A percentile compares a stretch with the other conserved stretches of the same genome.
These are phyloP conservation scores for Drosophila koepferae DNA, from an alignment of 2,888 invertebrate genomes.

Conservation along the genomic window DNA sequence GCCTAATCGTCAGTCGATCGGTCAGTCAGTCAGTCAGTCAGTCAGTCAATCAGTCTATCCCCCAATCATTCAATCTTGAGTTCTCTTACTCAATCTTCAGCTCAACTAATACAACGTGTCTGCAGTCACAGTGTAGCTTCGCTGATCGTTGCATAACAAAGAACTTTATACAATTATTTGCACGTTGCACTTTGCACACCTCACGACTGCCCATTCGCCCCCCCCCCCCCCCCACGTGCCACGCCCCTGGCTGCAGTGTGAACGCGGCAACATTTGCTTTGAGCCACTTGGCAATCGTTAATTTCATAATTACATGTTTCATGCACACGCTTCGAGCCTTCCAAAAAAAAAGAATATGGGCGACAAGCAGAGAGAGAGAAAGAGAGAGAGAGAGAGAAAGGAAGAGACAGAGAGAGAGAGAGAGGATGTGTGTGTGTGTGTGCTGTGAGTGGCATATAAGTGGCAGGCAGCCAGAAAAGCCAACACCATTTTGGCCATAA, in stretches of 20 bases:
- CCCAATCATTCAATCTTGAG: neutral
- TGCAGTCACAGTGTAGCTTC: neutral
- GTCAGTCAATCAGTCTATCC: neutral
- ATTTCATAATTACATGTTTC: slow-evolving; percentile 84
- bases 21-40: neutral
- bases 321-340: slow-evolving; percentile 67
- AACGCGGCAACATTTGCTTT: slow-evolving; percentile 55
- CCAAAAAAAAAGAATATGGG: slow-evolving; percentile 50
- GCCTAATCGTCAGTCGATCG: neutral
- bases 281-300: slow-evolving; percentile 83
- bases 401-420: too few relatives aligned
- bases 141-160: neutral
- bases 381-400: too few relatives aligned
- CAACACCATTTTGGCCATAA: slow-evolving; percentile 82
- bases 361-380: slow-evolving; percentile 21
- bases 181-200: neutral
- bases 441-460: slow-evolving; percentile 77
- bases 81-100: neutral
- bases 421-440: slow-evolving; percentile 19
- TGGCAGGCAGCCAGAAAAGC: slow-evolving; percentile 79
- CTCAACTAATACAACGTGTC: too few relatives aligned
- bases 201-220: neutral
- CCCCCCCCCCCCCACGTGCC: neutral
- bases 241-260: slow-evolving; percentile 10
- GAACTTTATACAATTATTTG: neutral